phyloP scores from a whole-genome alignment of 2,888 invertebrate species.

The Andricus quercusramuli region DNA sequence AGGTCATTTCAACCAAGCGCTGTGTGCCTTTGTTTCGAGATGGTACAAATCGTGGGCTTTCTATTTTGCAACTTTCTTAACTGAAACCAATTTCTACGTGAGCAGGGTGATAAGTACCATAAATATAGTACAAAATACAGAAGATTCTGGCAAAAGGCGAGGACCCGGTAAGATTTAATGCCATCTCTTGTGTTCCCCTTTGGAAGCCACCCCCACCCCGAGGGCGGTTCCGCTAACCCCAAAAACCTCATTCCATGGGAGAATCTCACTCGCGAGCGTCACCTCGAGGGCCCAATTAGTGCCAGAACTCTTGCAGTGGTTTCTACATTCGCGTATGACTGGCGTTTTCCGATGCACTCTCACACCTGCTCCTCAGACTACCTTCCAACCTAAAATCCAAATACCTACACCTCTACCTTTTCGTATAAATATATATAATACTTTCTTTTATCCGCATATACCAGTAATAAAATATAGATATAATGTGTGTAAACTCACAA shows the following conservation, averaged over 20 bases:
- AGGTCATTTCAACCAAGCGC: too few relatives aligned
- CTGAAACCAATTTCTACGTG: not conserved
- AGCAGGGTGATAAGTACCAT: slow-evolving; percentile 36
- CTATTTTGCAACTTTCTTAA: too few relatives aligned
- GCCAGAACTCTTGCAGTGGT: slow-evolving; percentile 74
- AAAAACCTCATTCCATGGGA: slow-evolving; percentile 59
- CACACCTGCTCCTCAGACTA: slow-evolving; percentile 48
- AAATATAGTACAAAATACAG: slow-evolving; percentile 14
- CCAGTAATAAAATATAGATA: not conserved
- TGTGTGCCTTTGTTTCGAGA: too few relatives aligned
- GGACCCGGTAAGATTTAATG: slow-evolving; percentile 72
- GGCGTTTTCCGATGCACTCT: slow-evolving; percentile 70
- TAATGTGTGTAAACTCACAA: not conserved
- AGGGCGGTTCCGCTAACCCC: slow-evolving; percentile 55
- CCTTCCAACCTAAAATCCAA: slow-evolving; percentile 1
- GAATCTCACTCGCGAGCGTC: slow-evolving; percentile 66
- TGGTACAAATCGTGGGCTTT: too few relatives aligned
- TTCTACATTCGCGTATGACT: slow-evolving; percentile 75
- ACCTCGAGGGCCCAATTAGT: slow-evolving; percentile 79
- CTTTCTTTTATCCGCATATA: not conserved
- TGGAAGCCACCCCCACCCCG: slow-evolving; percentile 38
- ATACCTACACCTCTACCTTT: not conserved
- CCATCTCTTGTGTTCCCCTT: slow-evolving; percentile 62
- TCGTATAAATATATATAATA: slow-evolving; percentile 5
- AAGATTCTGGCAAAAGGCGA: slow-evolving; percentile 64